Percentiles rank a stretch among this genome's conserved stretches.
Conservation (phyloP, 1,140 invertebrate species). For the Drosophila pruinosa region DNA sequence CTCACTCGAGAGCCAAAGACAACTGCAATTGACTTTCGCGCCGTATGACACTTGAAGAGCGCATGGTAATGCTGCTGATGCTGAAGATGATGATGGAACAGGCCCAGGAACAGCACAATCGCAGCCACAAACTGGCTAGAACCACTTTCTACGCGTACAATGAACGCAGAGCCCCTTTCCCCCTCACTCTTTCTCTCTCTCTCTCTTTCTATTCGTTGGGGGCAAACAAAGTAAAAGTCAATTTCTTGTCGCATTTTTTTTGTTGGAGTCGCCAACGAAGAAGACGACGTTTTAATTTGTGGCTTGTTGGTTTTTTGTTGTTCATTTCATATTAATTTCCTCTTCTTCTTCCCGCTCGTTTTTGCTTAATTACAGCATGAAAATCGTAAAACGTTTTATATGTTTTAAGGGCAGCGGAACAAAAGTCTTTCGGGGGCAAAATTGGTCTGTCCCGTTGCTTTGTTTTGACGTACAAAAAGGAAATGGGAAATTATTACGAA, state of each 20-base stretch:
- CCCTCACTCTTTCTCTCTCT: neutral
- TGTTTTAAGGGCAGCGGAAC: slow-evolving; percentile 52
- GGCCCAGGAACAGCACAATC: slow-evolving; percentile 32
- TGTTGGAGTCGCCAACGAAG: neutral
- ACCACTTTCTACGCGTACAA: slow-evolving; percentile 57
- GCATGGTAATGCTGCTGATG: slow-evolving; percentile 27
- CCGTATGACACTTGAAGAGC: slow-evolving; percentile 55
- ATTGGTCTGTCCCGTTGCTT: slow-evolving; percentile 12
- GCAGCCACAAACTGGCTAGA: slow-evolving; percentile 52
- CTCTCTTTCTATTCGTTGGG: neutral
- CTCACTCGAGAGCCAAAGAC: slow-evolving; percentile 5
- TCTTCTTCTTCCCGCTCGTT: slow-evolving; percentile 9
- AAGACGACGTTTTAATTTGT: slow-evolving; percentile 36
- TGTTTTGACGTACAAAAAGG: slow-evolving; percentile 37
- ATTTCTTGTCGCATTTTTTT: slow-evolving; percentile 51
- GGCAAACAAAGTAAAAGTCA: slow-evolving; percentile 58
- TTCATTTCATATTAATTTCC: neutral
- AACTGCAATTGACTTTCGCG: slow-evolving; percentile 59
- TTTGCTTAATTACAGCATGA: slow-evolving; percentile 55
- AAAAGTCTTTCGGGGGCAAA: slow-evolving; percentile 26
- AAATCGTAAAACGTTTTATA: slow-evolving; percentile 46
- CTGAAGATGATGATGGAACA: slow-evolving; percentile 19
- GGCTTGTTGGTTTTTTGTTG: neutral
- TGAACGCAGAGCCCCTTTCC: slow-evolving; percentile 12
- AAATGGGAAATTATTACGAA: slow-evolving; percentile 64